Evolutionary conservation across 1,140 invertebrate genomes (phyloP), one percentile per base, ranked within the genome.

Genomic region (Octopus sinensis): DNA sequence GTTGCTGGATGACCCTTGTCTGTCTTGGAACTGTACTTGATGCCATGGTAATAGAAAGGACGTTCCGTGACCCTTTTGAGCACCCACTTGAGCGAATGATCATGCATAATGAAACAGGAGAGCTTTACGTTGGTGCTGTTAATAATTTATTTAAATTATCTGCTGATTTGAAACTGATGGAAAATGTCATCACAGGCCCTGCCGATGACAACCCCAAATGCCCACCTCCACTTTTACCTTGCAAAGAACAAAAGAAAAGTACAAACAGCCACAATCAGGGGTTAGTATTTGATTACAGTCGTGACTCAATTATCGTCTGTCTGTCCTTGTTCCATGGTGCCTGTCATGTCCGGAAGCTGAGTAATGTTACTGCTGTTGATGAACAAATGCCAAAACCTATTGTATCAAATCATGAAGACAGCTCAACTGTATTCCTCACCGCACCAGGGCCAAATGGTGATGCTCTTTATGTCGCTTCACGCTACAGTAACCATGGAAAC

Each of bases 231-330:
- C 94, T 81, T 6, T 23, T 84, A 68, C 83, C 84, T 53, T 87
- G 87, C 79, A 53, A 84, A 12, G 53, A 82, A 30, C 68, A 79
- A 6, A 87, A 84, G 79, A 93, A 93, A 62, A 93, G 94, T 6
- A 96, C 95, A 7, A 95, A 98, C 91, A 98, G 98, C 91, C 94
- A 96, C 81, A 98, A 98, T 92, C 99, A 99, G 91, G 97, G 96
- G 52, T 92, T 99, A 83, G 95, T 98, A 71, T 96, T 98, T 84
- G 96, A 99, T 91, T 96, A 97, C 88, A 94, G 94, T 5, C 95
- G 95, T 80, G 95, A 95, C n/a, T 92, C 95, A 54, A 91, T 99
- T 30, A 97, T 99, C 84, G 94, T 94, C 5, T 99, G 98, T 91
- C 96, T 97, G 9, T 96, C 95, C 84, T 91, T 98, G 53, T 96